phyloP scores from a whole-genome alignment of 1,140 invertebrate genomes.

The Tribolium madens region DNA sequence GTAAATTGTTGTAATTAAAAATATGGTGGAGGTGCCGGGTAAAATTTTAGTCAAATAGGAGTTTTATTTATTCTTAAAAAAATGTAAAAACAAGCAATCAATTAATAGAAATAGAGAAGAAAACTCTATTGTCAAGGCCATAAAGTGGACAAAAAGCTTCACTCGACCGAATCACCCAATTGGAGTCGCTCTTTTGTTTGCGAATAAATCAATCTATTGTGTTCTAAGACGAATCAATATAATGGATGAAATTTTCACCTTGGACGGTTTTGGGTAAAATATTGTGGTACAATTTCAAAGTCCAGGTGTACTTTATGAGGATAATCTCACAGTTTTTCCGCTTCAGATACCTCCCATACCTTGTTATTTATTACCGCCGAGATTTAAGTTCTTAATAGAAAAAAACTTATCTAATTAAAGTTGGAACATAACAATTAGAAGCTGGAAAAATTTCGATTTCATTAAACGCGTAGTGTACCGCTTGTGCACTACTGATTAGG shows the following conservation, averaged over 20 bases:
- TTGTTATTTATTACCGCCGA: constrained; percentile 38
- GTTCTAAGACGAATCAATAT: neutral
- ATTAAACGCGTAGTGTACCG: too few species aligned
- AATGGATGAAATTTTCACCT: too few species aligned
- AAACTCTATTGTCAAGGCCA: neutral
- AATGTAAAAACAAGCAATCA: neutral
- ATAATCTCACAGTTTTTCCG: constrained; percentile 52
- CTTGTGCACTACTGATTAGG: constrained; percentile 23
- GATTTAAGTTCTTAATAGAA: constrained; percentile 32
- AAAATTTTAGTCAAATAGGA: too few species aligned
- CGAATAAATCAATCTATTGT: constrained; percentile 6
- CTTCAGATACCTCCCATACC: constrained; percentile 41
- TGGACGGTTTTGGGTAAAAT: neutral
- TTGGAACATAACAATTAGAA: neutral
- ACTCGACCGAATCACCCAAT: neutral
- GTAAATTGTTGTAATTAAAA: too few species aligned
- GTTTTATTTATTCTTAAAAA: too few species aligned
- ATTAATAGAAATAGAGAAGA: neutral
- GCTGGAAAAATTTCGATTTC: too few species aligned
- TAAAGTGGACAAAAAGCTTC: neutral
- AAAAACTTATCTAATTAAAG: constrained; percentile 37
- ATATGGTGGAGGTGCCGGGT: too few species aligned
- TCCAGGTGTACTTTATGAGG: constrained; percentile 53
- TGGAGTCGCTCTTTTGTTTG: neutral
- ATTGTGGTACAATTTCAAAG: constrained; percentile 43